Conservation (phyloP, 2,113 vertebrate species). For the Hippocampus barbouri region DNA sequence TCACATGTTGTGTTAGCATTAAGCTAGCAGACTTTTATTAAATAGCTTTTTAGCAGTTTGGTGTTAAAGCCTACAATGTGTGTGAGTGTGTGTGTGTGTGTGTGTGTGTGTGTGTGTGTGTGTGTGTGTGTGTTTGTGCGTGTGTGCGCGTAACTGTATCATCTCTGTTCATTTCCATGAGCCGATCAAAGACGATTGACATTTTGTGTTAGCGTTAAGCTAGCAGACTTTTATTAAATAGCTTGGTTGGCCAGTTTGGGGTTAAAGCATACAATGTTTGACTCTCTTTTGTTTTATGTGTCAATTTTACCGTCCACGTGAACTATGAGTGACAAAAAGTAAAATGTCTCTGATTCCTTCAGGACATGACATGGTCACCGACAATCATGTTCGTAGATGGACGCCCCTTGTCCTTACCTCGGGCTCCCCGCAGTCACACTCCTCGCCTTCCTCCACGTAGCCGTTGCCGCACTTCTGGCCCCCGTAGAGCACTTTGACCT, state of each 20-base stretch:
- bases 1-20: no score
- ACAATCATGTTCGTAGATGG: not conserved
- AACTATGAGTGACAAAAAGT: no score
- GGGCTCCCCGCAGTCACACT: constrained; percentile 94
- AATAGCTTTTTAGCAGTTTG: no score
- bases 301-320: not conserved
- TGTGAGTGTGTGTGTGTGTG: no score
- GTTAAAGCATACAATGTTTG: not conserved
- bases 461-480: constrained; percentile 95
- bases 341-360: not conserved
- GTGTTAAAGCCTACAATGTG: no score
- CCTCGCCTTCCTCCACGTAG: constrained; percentile 92
- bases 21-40: no score
- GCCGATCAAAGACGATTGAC: not conserved
- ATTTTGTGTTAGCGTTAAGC: no score
- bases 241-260: no score
- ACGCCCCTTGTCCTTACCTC: constrained; percentile 72
- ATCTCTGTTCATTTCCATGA: not conserved
- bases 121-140: no score
- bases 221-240: no score
- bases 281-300: not conserved
- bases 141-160: no score
- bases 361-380: not conserved
- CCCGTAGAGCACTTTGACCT: constrained; percentile 88
- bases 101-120: no score